Evolutionary conservation across 1,140 invertebrate species (phyloP), one percentile per base, ranked within the genome.

Genomic region (Aphis gossypii): DNA sequence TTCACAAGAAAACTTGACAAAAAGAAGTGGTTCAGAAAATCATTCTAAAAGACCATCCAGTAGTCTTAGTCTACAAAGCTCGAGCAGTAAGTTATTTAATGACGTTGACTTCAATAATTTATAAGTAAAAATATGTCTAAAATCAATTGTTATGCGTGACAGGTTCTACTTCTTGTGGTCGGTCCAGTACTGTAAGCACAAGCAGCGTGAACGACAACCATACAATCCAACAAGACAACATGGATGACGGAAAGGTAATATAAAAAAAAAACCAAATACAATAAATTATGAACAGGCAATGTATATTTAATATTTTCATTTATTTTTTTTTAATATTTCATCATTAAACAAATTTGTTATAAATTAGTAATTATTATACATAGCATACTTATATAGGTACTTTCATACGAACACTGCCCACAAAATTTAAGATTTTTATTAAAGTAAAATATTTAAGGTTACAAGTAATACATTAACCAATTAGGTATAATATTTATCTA

Each of bases 191-290:
- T 4, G 97, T 96, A 0, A 97, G 97, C 94, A 97, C 97, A 5
- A 97, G 96, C 41, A 98, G 97, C 94, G 96, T 97, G 0, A 97
- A 97, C 0, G 98, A 98, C 94, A 98, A 97, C 94, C 97, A 97
- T 91, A 97, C 97, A 1, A 97, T 98, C 95, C 92, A 93, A 41
- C 35, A 35, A 3, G 92, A 93, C 6, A 51, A 56, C 21, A n/a
- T 93, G 9, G 82, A 93, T 2, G 92, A 93, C 48, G 92, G 82
- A 51, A 93, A 93, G 76, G 92, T 93, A 93, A 44, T 90, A 5
- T n/a, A n/a, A 20, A 87, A 87, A 41, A 41, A 44, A 25, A 44
- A 68, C 14, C 25, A 68, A 68, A 68, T 56, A 25, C 0, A 23
- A 56, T 68, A 76, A 68, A 68, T 68, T 76, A 76, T 76, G 30